Base-by-base conservation (phyloP, 1,140 invertebrate genomes). In the Dendrolimus punctatus region DNA sequence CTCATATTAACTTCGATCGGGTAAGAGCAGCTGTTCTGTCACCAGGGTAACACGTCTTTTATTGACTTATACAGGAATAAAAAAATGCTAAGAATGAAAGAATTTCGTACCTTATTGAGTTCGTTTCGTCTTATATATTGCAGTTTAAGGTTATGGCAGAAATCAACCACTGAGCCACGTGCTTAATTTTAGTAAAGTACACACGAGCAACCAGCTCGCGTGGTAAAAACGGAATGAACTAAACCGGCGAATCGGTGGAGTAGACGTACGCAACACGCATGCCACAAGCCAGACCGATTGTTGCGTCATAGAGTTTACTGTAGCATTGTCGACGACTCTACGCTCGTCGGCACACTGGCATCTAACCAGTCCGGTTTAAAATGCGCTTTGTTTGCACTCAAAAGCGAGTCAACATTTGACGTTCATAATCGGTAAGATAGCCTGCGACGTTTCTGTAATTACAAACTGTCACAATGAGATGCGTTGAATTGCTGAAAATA, bases 181-280 rank as follows among this genome's bases (percentile, higher is more conserved):
- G 58, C 53, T 60, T 56, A 60, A 55, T 50, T 53, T 56, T 50
- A 56, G 58, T 47, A 46, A 56, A 49, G 40, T 10, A 37, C 23
- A 46, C 45, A 39, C 58, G 53, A 55, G 46, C 53, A 43, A 49
- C 46, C 43, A 39, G 6, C 46, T 42, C 58, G 58, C 54, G 50
- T 46, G 54, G 56, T 60, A 53, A 46, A 60, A 56, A 53, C 54
- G 54, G 58, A 60, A 60, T 60, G 58, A 60, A 60, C 51, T 37
- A 53, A 40, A 39, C 42, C 50, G 54, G 45, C 39, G 46, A 47
- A 39, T 39, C 8, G 41, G 48, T 44, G 50, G 41, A 58, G 38
- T 40, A 60, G 48, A 53, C 53, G 58, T 60, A 53, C 45, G 50
- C 58, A 38, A 55, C 49, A 53, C 58, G 58, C 51, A 51, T 48